Percentiles rank a stretch among this genome's conserved stretches.
phyloP scores from a whole-genome alignment of 2,113 vertebrate species.

The Turdus rufiventris region DNA sequence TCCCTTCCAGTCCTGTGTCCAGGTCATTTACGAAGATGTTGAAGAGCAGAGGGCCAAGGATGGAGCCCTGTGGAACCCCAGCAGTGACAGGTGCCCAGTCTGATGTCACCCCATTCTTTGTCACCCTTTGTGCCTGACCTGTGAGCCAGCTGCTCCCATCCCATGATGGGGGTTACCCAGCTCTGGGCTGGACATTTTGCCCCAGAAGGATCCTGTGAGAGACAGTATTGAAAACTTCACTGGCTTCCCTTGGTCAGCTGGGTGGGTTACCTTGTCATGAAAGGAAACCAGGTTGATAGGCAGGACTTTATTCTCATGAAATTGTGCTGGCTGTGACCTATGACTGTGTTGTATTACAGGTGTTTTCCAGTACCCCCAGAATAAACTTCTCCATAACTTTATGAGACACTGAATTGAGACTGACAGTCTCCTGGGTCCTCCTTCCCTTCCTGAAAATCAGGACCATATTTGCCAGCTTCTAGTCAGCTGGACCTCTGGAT shows the following conservation, averaged over 20 bases:
- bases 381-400: not conserved
- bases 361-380: not conserved
- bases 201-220: no score
- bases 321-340: fast-evolving
- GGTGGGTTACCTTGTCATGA: not conserved
- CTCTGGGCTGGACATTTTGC: no score
- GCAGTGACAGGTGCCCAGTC: no score
- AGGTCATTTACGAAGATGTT: no score
- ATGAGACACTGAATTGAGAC: not conserved
- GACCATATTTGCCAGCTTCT: not conserved
- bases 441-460: not conserved
- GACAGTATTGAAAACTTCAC: not conserved
- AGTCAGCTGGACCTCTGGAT: not conserved
- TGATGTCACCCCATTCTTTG: no score
- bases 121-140: no score
- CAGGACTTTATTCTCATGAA: no score
- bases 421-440: not conserved
- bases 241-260: not conserved
- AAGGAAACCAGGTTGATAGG: not conserved
- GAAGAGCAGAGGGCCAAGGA: no score
- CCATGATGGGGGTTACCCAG: no score
- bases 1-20: no score
- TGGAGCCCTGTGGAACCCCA: no score
- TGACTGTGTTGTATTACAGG: not conserved
- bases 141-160: no score